Evolutionary conservation across 2,888 invertebrate species (phyloP), one percentile per base, ranked within the genome.

Genomic region (Sericinus montela): DNA sequence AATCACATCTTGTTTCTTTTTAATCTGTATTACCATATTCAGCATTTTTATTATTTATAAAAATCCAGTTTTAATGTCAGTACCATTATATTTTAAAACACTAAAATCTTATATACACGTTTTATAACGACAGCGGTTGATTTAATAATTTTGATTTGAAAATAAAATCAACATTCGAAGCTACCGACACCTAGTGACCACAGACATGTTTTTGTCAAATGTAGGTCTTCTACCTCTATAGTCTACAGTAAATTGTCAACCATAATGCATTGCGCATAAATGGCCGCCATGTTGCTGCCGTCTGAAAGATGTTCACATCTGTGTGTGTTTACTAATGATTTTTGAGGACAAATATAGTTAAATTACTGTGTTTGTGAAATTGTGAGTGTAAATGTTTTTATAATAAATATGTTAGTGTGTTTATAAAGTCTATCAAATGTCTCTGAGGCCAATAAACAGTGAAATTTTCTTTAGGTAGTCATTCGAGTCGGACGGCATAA

Each of bases 221-320:
- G 61, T 60, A 62, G 55, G 58, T 81, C 80, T 85, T 72, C 63
- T 72, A 65, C 75, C 72, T 86, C 82, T 87, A 79, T 85, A 74
- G 76, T 80, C 77, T 75, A 77, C 76, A 81, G 80, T 82, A 81
- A 87, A 86, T 85, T 88, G 89, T 88, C 89, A 89, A 89, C 85
- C 87, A 80, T 83, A 88, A 79, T 89, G 88, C 89, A 89, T 86
- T 89, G 89, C 89, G 89, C 89, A 89, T 88, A 88, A 84, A 89
- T 88, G 89, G 89, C 88, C 89, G 89, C 89, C 89, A 89, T 89
- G 89, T 89, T 89, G 87, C 88, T 87, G 85, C 87, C 84, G 89
- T 87, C 88, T 87, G 89, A 85, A 82, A 85, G 88, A 87, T 89
- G 86, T 88, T 89, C 89, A 83, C 84, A 82, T 84, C 83, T 89